Base-by-base conservation (phyloP, 2,113 vertebrate species). In the Lucifuga dentata region DNA sequence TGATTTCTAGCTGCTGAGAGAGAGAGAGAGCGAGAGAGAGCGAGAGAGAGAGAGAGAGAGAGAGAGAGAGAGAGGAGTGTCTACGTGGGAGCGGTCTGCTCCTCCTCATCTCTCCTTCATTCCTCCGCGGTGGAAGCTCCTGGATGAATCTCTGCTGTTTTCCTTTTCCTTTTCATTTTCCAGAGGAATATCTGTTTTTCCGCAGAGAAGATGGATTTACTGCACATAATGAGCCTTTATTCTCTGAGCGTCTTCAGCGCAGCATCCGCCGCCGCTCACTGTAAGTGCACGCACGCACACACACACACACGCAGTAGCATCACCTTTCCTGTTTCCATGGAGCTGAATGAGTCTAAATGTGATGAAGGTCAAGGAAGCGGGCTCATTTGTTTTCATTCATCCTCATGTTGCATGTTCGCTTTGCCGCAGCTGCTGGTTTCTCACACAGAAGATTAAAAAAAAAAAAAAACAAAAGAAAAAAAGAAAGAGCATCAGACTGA, bases 231-330 rank as follows among this genome's bases (percentile, higher is more conserved):
- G 23, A 56, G 64, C 29, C 55, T 89, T 2, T 86, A 21, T 15
- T 48, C 67, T 16, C 56, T 86, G 62, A 44, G 82, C 78, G 85
- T 83, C 59, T 49, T 84, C 15, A 36, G 86, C 71, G 81, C 86
- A 80, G 86, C 88, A 1, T 76, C 87, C 62, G 88, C 88, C 73
- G 91, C 88, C 57, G 57, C 80, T 69, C 88, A 89, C 81, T 57
- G 91, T 93, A 81, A 93, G 92, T 93, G 26, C 26, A 29, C 26
- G 7, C n/a, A n/a, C n/a, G n/a, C n/a, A 29, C 26, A 29, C 26
- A 29, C 3, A 29, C 26, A 29, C 3, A 29, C 26, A 29, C 26
- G 26, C 26, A 29, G 26, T 29, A 29, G 7, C 26, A 29, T 29
- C 44, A 8, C 2, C 2, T 21, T 10, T 21, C 12, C 23, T 2